Base-by-base conservation (phyloP, 1,140 invertebrate genomes). In the Drosophila busckii region DNA sequence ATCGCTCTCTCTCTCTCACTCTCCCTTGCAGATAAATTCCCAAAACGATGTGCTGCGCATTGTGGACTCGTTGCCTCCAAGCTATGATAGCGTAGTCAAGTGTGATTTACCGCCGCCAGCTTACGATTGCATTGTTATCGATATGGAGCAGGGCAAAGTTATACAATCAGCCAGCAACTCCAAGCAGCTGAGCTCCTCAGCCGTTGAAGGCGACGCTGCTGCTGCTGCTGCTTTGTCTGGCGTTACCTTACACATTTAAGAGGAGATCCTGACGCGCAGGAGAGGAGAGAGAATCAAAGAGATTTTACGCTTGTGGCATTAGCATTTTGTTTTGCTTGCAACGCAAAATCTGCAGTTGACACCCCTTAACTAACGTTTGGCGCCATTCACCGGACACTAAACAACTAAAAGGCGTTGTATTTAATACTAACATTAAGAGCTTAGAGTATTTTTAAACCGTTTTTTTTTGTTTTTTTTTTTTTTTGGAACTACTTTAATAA, bases 41-140 rank as follows among this genome's bases (percentile, higher is more conserved):
- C 85, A 87, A 34, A 86, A 87, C 32, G 85, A 87, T 84, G 83
- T 87, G 19, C 45, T 87, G 26, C 71, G 85, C 29, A 82, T 87
- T 49, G 76, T 87, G 29, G 85, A 87, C 56, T 68, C 65, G n/a
- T 38, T 86, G 69, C 85, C 85, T 3, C 85, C 85, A 7, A 87
- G 85, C 37, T 87, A 87, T 31, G 85, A 87, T 0, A 87, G 76
- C 13, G 85, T 86, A 25, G 59, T 82, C 0, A 87, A 86, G 46
- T 87, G 54, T 34, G 85, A 87, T 38, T 56, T 87, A 16, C 85
- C 85, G 0, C 85, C 85, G 9, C 85, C 85, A 8, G 35, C 85
- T 2, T 87, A 87, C 38, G 85, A 87, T 16, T 87, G 85, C 12
- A 38, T 87, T 12, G 73, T 84, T 3, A 76, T 86, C 15, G 76